Conservation (phyloP, 2,888 invertebrate genomes). For the Gastrophysa polygoni region DNA sequence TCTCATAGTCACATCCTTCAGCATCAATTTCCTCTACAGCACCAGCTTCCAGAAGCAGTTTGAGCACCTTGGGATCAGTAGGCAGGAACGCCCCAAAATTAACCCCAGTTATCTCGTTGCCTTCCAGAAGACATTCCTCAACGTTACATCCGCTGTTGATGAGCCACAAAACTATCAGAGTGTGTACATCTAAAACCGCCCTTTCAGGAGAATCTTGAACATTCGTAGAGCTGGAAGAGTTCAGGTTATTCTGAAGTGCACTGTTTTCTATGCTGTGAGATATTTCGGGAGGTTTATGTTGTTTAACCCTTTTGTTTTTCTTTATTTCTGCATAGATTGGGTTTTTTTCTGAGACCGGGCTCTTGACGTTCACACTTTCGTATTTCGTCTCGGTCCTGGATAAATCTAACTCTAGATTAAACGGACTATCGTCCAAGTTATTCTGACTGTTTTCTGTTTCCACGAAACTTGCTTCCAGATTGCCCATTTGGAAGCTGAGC, state of each 20-base stretch:
- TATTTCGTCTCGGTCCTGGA: constrained; percentile 39
- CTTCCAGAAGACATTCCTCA: constrained; percentile 63
- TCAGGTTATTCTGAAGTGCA: constrained; percentile 19
- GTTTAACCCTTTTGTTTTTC: constrained; percentile 44
- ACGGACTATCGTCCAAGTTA: constrained; percentile 43
- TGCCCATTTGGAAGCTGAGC: constrained; percentile 44
- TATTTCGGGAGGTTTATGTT: constrained; percentile 15
- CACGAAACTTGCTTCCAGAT: constrained; percentile 50
- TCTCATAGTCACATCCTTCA: constrained; percentile 56
- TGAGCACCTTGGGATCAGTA: constrained; percentile 72
- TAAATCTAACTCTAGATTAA: constrained; percentile 40
- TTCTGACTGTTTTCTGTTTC: constrained; percentile 50
- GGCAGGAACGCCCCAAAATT: constrained; percentile 67
- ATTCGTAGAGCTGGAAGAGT: constrained; percentile 12
- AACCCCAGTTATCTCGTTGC: constrained; percentile 57
- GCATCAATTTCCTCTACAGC: constrained; percentile 63
- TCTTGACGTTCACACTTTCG: constrained; percentile 47
- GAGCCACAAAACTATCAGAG: constrained; percentile 77
- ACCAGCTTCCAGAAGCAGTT: constrained; percentile 77
- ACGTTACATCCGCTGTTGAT: constrained; percentile 71
- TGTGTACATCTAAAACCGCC: constrained; percentile 64
- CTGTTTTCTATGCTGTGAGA: constrained; percentile 26
- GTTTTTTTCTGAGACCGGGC: constrained; percentile 46
- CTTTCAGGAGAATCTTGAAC: constrained; percentile 22
- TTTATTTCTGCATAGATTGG: constrained; percentile 54